Evolutionary conservation across 2,113 vertebrate species (phyloP), one percentile per base, ranked within the genome.

Genomic region (Cranoglanis bouderius): DNA sequence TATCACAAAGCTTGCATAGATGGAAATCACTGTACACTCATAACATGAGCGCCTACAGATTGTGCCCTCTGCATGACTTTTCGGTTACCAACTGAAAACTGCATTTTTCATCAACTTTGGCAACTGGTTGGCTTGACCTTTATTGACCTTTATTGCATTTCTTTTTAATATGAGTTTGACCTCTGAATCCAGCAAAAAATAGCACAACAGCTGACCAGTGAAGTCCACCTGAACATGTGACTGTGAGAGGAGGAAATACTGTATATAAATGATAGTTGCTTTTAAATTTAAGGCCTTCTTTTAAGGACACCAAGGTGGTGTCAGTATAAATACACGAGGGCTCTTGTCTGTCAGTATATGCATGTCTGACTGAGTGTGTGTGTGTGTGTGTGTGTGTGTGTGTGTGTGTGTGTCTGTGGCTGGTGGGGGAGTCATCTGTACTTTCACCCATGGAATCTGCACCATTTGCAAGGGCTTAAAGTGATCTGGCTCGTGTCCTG

Each of bases 391-490:
- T 77, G 40, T 43, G 38, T 74, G 72, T 40, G 72, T 75, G 16
- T 75, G 18, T 74, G 81, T 83, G 55, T 83, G 83, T 77, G 40
- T 43, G 38, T 74, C 38, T 40, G 70, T 74, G 32, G 88, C 10
- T 49, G 35, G 49, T 29, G 38, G 5, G 29, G n/a, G 49, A 19
- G 87, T 75, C 90, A 90, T 88, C 83, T 92, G 92, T 88, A 94
- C 94, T 96, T 94, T 94, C 94, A 89, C 91, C 85, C 40, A 35
- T 92, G 94, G 95, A 96, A 96, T 96, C 91, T 94, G 94, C 92
- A 93, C 63, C 90, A 91, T 93, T 94, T 91, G 92, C 94, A 93
- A 88, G 93, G 93, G 90, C 92, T 90, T 89, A 87, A 91, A 90
- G 90, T 89, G 91, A 86, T 46, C 85, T 88, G 92, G 91, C 92